These are phyloP conservation scores for Rhimphoctona megacephalus DNA, from an alignment of 2,888 invertebrate genomes.

Conservation along the genomic window DNA sequence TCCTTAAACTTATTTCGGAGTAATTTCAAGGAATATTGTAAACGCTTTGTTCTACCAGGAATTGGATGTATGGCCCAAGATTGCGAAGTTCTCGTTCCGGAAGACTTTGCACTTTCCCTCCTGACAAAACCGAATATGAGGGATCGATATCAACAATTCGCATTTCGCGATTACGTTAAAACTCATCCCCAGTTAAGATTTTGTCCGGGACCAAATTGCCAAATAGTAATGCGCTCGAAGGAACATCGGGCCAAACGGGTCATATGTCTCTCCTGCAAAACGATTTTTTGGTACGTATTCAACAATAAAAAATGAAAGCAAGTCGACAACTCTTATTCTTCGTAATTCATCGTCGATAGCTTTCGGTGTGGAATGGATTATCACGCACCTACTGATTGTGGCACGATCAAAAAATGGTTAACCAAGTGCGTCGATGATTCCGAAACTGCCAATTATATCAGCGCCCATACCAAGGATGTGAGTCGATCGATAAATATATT, in stretches of 20 bases:
- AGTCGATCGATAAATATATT: slow-evolving; percentile 73
- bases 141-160: slow-evolving; percentile 97
- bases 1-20: neutral
- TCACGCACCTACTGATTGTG: slow-evolving; percentile 99
- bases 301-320: neutral
- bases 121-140: slow-evolving; percentile 93
- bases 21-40: neutral
- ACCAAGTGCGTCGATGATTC: slow-evolving; percentile 99
- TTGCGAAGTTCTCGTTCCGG: slow-evolving; percentile 97
- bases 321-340: neutral
- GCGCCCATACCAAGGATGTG: slow-evolving; percentile 97
- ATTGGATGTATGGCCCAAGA: slow-evolving; percentile 99
- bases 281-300: slow-evolving; percentile 92
- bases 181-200: slow-evolving; percentile 96
- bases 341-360: slow-evolving; percentile 81
- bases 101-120: slow-evolving; percentile 96
- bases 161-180: slow-evolving; percentile 98
- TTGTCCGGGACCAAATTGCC: slow-evolving; percentile 98
- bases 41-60: slow-evolving; percentile 86
- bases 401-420: slow-evolving; percentile 97
- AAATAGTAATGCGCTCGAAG: slow-evolving; percentile 94
- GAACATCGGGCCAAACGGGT: slow-evolving; percentile 94
- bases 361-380: slow-evolving; percentile 98
- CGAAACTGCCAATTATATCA: slow-evolving; percentile 99
- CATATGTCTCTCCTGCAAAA: slow-evolving; percentile 95